Percentiles rank a stretch among this genome's conserved stretches.
Evolutionary conservation across 2,113 vertebrate genomes (phyloP).

Genomic region (Psittacus erithacus): DNA sequence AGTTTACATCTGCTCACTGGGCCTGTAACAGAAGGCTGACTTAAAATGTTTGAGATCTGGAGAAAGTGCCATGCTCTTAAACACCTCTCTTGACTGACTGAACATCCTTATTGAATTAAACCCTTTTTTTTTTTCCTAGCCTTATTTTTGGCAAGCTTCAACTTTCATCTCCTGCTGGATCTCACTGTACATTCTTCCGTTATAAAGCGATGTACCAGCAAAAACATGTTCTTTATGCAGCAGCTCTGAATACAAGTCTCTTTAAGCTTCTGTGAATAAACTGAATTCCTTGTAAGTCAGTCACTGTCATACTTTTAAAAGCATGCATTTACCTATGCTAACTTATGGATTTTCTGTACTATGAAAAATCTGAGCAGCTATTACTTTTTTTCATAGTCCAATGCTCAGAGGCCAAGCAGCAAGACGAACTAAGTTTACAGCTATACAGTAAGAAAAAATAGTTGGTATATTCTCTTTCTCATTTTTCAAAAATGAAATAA

Average conservation of each 20-base stretch:
- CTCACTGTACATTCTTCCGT: neutral
- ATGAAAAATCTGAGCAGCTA: neutral
- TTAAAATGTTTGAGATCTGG: neutral
- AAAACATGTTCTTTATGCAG: neutral
- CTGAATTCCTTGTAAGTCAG: neutral
- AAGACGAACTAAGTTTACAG: neutral
- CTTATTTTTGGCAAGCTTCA: neutral
- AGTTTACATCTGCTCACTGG: neutral
- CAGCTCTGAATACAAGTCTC: neutral
- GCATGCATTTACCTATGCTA: neutral
- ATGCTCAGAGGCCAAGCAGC: neutral
- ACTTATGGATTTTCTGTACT: neutral
- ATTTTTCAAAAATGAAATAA: neutral
- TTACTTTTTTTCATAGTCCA: neutral
- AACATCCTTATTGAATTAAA: neutral
- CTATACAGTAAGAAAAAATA: neutral
- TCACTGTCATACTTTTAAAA: neutral
- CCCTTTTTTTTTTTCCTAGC: neutral
- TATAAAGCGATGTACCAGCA: neutral
- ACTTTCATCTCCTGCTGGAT: neutral
- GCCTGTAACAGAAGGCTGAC: neutral
- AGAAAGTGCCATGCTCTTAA: neutral
- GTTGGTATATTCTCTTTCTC: neutral
- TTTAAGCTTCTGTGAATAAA: neutral
- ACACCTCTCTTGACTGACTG: neutral